Percentiles rank a stretch among this genome's conserved stretches.
phyloP scores from a whole-genome alignment of 1,140 invertebrate species.

The Akabosia matsudoensis region DNA sequence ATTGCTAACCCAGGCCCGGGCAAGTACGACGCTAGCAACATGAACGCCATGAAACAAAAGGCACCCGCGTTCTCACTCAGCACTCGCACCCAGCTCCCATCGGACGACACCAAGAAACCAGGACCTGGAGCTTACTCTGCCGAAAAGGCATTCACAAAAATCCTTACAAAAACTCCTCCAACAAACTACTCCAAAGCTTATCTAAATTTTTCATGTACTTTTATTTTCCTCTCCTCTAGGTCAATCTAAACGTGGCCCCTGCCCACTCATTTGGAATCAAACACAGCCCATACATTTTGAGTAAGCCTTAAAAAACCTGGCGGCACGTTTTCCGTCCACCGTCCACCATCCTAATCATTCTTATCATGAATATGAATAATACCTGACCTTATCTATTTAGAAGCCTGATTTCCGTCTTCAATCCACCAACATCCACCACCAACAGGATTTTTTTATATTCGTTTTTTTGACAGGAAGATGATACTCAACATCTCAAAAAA shows the following conservation, averaged over 20 bases:
- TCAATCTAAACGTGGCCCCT: slow-evolving; percentile 54
- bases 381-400: no score
- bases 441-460: no score
- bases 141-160: slow-evolving; percentile 72
- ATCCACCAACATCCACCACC: no score
- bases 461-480: no score
- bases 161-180: background rate
- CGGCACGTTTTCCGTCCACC: no score
- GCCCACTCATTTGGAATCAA: slow-evolving; percentile 80
- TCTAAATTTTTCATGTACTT: background rate
- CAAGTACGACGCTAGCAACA: slow-evolving; percentile 45
- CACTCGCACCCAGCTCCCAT: slow-evolving; percentile 68
- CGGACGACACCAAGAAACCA: slow-evolving; percentile 71
- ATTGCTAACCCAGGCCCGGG: slow-evolving; percentile 70
- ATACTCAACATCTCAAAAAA: no score
- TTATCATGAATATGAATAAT: no score
- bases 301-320: no score
- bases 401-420: no score
- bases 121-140: slow-evolving; percentile 88
- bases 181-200: background rate
- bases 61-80: slow-evolving; percentile 82
- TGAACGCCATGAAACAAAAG: slow-evolving; percentile 43
- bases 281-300: slow-evolving; percentile 67
- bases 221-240: slow-evolving; percentile 48
- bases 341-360: no score